Base-by-base conservation (phyloP, 2,113 vertebrate species). In the Larimichthys polyactis region DNA sequence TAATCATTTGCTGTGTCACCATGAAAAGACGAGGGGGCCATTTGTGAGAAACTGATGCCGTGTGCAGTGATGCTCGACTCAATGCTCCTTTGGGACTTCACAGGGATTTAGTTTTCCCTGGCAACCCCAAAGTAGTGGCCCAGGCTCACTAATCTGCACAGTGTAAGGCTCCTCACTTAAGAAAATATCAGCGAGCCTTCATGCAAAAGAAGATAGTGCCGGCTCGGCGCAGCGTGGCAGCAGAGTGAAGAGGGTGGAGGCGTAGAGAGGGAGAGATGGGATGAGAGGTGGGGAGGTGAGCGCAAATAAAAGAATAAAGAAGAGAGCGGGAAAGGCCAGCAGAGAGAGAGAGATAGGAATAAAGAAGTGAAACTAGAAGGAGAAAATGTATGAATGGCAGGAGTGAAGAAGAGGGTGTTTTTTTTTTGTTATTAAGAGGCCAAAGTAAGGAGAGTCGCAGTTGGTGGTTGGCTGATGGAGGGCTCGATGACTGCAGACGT, bases 61-160 rank as follows among this genome's bases (percentile, higher is more conserved):
- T 75, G 72, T 65, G 69, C 85, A 78, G 12, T 14, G 73, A 81
- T 78, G 85, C 77, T 81, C 51, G 20, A 79, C 79, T 57, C 48
- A 14, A 40, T 71, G 77, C 29, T 81, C 89, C 80, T 86, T 52
- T 63, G 40, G 81, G 59, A 70, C 80, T 84, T 83, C 40, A 69
- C 74, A 66, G 66, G 77, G 81, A 89, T 90, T 87, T 90, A 71
- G 55, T 72, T 89, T 79, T 75, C 81, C 74, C 78, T 78, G 57
- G 73, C 80, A 83, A 80, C 85, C 72, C 55, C 40, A 40, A 64
- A 81, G 57, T 73, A 71, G 27, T 51, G 29, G 29, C 62, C 44
- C 46, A 7, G 59, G 44, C 57, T 27, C 70, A 74, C 83, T 89
- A 86, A 90, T 84, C 81, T 90, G 63, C 85, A 68, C 71, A 49